These are phyloP conservation scores for Ips nitidus DNA, from an alignment of 1,140 invertebrate genomes.

Conservation along the genomic window DNA sequence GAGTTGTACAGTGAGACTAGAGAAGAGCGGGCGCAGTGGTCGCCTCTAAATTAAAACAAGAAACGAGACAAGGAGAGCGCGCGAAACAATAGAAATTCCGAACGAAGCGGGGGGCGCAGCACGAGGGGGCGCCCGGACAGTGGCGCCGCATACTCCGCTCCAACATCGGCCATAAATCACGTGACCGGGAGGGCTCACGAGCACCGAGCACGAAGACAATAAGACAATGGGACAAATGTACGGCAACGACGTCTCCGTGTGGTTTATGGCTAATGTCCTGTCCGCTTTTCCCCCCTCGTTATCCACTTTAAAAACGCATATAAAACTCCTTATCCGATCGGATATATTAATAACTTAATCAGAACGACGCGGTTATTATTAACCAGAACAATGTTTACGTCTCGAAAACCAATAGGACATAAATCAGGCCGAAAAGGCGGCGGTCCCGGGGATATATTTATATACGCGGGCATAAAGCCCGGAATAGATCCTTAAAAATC, in stretches of 20 bases:
- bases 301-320: too few relatives aligned
- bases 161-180: constrained; percentile 52
- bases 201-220: constrained; percentile 51
- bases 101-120: constrained; percentile 41
- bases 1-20: too few relatives aligned
- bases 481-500: constrained; percentile 17
- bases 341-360: not conserved
- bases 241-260: constrained; percentile 44
- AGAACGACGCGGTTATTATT: not conserved
- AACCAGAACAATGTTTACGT: constrained; percentile 6
- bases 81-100: constrained; percentile 52
- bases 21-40: too few relatives aligned
- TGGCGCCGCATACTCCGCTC: constrained; percentile 52
- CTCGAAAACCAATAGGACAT: not conserved
- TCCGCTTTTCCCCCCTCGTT: too few relatives aligned
- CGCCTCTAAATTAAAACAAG: constrained; percentile 15
- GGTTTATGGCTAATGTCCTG: constrained; percentile 41
- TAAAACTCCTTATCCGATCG: too few relatives aligned
- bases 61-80: constrained; percentile 13
- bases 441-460: too few relatives aligned
- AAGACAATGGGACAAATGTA: constrained; percentile 54
- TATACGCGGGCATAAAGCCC: too few relatives aligned
- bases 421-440: not conserved
- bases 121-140: constrained; percentile 43
- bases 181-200: constrained; percentile 45